Evolutionary conservation across 2,797 vertebrate species (phyloP).

Genomic region (Protonibea diacanthus): DNA sequence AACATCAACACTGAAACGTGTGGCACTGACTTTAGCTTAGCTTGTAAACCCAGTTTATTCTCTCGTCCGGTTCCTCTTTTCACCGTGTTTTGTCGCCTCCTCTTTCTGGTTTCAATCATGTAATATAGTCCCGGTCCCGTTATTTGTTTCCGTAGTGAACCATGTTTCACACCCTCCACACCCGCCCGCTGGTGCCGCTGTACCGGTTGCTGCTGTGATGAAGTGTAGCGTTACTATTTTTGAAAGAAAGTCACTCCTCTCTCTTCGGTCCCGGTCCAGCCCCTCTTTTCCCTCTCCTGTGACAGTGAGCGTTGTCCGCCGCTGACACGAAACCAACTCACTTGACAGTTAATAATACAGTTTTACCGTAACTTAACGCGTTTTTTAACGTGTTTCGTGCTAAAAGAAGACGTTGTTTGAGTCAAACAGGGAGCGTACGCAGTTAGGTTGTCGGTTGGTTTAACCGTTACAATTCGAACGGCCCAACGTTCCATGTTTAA

Average conservation of each 20-base stretch:
- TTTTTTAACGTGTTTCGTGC: too few species aligned
- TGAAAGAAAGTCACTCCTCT: conserved; percentile 78
- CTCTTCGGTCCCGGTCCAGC: conserved; percentile 36
- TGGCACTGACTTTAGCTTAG: conserved; percentile 30
- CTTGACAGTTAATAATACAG: rapidly evolving
- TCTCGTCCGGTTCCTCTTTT: conserved; percentile 19
- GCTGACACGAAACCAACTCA: conserved; percentile 2
- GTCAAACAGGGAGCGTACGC: too few species aligned
- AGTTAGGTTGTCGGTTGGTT: not conserved
- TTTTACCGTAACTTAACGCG: not conserved
- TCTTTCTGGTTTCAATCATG: not conserved
- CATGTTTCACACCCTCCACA: conserved; percentile 53
- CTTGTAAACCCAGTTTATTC: conserved; percentile 8
- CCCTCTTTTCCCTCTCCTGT: conserved; percentile 36
- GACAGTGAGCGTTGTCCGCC: conserved; percentile 9
- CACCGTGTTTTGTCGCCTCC: not conserved
- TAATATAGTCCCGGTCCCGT: conserved; percentile 46
- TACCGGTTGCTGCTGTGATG: conserved; percentile 41
- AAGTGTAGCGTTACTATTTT: conserved; percentile 56
- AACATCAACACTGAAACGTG: conserved; percentile 72
- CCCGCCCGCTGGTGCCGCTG: conserved; percentile 10
- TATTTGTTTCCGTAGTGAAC: conserved; percentile 60
- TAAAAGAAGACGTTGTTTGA: not conserved
- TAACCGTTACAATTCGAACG: not conserved
- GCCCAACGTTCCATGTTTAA: not conserved